Percentiles rank a stretch among this genome's conserved stretches.
These are phyloP conservation scores for Trididemnum nubilum DNA, from an alignment of 23 tunicate species.

Conservation along the genomic window DNA sequence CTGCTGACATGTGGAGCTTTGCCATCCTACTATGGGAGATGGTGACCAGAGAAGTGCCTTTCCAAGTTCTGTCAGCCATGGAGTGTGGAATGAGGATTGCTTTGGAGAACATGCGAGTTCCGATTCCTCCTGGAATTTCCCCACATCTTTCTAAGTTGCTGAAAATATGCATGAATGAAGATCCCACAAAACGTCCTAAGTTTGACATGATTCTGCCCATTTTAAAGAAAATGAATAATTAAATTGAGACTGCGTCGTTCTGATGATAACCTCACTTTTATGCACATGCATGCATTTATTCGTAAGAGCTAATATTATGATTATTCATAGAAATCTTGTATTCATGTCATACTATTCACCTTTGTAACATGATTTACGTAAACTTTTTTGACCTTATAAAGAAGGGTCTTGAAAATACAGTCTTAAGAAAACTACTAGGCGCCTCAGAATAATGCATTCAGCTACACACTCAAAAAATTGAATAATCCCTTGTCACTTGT, in stretches of 20 bases:
- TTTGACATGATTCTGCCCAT: constrained; percentile 91
- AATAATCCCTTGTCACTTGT: too few species aligned
- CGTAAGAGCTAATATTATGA: too few species aligned
- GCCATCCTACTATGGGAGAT: constrained; percentile 97
- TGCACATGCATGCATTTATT: too few species aligned
- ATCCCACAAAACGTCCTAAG: constrained; percentile 94
- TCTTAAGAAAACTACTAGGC: too few species aligned
- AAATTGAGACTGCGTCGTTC: background rate
- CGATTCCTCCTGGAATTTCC: constrained; percentile 93
- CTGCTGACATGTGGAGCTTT: constrained; percentile 99
- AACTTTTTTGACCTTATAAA: too few species aligned
- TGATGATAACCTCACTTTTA: too few species aligned
- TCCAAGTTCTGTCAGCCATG: constrained; percentile 84
- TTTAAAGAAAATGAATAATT: constrained; percentile 67
- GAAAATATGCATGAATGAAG: constrained; percentile 99
- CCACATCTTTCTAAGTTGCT: constrained; percentile 90
- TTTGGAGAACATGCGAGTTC: constrained; percentile 83
- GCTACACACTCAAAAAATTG: too few species aligned
- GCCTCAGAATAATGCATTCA: too few species aligned
- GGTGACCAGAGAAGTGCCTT: constrained; percentile 95
- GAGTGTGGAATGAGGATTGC: constrained; percentile 96
- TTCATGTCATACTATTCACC: too few species aligned
- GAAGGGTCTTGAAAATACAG: background rate
- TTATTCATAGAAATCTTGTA: too few species aligned
- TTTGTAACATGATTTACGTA: too few species aligned